phyloP scores from a whole-genome alignment of 2,797 vertebrate species.

The Bradypodion ventrale region DNA sequence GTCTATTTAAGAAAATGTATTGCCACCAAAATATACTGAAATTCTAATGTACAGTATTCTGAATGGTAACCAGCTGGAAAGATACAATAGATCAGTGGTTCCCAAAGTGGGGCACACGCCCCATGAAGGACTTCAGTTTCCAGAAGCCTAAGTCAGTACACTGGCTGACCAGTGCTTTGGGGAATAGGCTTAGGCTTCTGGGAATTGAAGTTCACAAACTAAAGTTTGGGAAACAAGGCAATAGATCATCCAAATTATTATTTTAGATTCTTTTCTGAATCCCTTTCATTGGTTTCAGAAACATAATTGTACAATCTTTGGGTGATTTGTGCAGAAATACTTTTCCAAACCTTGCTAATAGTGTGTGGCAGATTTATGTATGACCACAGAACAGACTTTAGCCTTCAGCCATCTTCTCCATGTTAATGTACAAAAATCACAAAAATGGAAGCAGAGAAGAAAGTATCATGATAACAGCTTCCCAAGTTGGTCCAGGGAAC shows the following conservation, averaged over 20 bases:
- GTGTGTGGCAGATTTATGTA: neutral
- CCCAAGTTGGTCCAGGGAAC: neutral
- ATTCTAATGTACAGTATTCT: conserved; percentile 9
- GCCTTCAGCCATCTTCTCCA: neutral
- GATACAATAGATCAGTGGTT: conserved; percentile 2
- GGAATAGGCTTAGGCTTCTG: too few relatives aligned
- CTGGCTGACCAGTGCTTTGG: too few relatives aligned
- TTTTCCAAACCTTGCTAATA: neutral
- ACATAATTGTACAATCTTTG: neutral
- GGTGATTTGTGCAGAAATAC: neutral
- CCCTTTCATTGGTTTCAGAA: neutral
- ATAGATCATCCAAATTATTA: conserved; percentile 16
- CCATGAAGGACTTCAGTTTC: too few relatives aligned
- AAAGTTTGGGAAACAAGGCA: too few relatives aligned
- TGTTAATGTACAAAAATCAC: neutral
- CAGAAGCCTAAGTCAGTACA: too few relatives aligned
- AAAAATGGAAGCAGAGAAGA: neutral
- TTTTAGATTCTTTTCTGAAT: neutral
- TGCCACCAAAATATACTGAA: conserved; percentile 7
- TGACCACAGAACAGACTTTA: neutral
- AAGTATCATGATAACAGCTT: neutral
- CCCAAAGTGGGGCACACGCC: too few relatives aligned
- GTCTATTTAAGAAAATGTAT: conserved; percentile 43
- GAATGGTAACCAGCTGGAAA: conserved; percentile 23
- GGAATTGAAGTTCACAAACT: too few relatives aligned